Evolutionary conservation across 2,888 invertebrate genomes (phyloP), one percentile per base, ranked within the genome.

Genomic region (Phoronis australis): DNA sequence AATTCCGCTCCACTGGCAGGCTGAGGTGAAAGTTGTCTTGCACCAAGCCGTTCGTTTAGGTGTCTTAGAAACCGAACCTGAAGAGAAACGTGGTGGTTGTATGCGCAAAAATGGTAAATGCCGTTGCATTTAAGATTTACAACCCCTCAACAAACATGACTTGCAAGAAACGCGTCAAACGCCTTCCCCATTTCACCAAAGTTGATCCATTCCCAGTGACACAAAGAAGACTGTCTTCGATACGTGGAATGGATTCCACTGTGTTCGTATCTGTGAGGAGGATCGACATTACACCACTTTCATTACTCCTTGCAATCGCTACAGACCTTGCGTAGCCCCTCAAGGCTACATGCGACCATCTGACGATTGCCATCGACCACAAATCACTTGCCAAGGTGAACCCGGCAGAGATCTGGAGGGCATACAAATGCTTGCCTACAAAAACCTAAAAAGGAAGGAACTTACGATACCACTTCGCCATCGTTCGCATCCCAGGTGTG

Each of bases 1-100:
- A n/a, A 60, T 65, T 3, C 64, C 62, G 15, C 6, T 66, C 0
- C 62, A 62, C 42, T 65, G 64, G 64, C 55, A 54, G 37, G 56
- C 59, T 4, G 56, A 53, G 6, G 60, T 64, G 2, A 65, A 65
- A 42, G 59, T 47, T 23, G 61, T 55, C 0, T 50, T 64, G 1
- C 61, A 64, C 44, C 57, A 52, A 18, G 61, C 62, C 45, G 59
- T 59, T 1, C 21, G 51, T 1, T 44, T 64, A 3, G 58, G 58
- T 23, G 57, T 62, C 3, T 31, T 61, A 4, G 60, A 59, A 46
- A 52, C 52, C 2, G 61, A 60, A 1, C 58, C 59, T 0, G 39
- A 59, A 4, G 60, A 59, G 0, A 55, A 51, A 44, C 55, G 57
- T 9, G 61, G 59, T 4, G 62, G 60, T 24, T 61, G 60, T 57